Evolutionary conservation across 2,888 invertebrate species (phyloP).

Genomic region (Drosophila mettleri): DNA sequence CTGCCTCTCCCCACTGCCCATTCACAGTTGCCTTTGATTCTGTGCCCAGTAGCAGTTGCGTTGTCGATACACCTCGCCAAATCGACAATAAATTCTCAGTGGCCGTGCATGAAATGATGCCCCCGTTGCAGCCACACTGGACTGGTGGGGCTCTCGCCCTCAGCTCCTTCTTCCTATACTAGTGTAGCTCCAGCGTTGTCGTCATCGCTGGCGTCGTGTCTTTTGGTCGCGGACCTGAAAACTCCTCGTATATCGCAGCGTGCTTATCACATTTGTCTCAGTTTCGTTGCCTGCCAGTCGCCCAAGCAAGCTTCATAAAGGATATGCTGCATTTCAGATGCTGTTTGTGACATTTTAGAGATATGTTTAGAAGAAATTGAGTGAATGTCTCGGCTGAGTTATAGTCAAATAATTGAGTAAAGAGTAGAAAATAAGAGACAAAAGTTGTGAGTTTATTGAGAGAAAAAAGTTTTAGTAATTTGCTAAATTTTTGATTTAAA

Average conservation of each 20-base stretch:
- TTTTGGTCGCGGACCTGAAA: slow-evolving; percentile 45
- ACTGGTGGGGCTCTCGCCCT: not conserved
- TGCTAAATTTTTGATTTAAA: no score
- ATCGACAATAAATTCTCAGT: slow-evolving; percentile 85
- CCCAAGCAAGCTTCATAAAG: slow-evolving; percentile 11
- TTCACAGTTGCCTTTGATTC: slow-evolving; percentile 30
- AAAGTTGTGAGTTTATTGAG: no score
- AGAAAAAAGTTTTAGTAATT: no score
- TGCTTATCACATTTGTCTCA: slow-evolving; percentile 82
- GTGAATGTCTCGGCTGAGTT: not conserved
- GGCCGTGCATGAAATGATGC: slow-evolving; percentile 69
- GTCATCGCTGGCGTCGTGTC: slow-evolving; percentile 67
- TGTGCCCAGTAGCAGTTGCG: slow-evolving; percentile 85
- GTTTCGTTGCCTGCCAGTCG: slow-evolving; percentile 56
- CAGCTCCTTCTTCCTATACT: not conserved
- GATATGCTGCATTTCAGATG: not conserved
- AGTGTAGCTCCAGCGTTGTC: slow-evolving; percentile 28
- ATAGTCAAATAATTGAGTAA: not conserved
- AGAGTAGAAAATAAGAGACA: no score
- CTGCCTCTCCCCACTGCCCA: not conserved
- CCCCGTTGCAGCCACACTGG: slow-evolving; percentile 6
- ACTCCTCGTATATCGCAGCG: slow-evolving; percentile 76
- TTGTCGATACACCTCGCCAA: slow-evolving; percentile 85
- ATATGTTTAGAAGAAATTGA: not conserved
- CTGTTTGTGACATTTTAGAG: not conserved